Base-by-base conservation (phyloP, 2,888 invertebrate genomes). In the Bembecia ichneumoniformis region DNA sequence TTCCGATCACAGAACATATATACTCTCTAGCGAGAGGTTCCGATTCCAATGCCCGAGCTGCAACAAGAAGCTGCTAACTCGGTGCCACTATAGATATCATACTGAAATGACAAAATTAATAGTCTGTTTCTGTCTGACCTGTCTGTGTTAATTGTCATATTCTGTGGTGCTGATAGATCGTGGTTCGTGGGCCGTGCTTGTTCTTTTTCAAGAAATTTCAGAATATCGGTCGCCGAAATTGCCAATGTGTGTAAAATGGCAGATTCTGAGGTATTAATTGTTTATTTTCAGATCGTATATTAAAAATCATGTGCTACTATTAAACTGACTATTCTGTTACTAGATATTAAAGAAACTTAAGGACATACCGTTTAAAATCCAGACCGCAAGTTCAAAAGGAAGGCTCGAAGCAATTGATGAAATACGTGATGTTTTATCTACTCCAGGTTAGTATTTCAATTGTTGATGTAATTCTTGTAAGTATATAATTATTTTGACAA, bases 351-450 rank as follows among this genome's bases (percentile, higher is more conserved):
- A 89, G 79, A 91, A 89, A 67, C 82, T 94, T 60, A 92, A 92
- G 77, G 93, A 94, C 87, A 87, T 94, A 66, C 92, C 93, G 51
- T 89, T 90, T 73, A 90, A 89, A 79, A 89, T 93, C 65, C 93
- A 93, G 76, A 91, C 91, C 66, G 89, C 93, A 58, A 93, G 92
- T 80, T 83, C 91, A 70, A 92, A 90, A 69, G 92, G 91, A 68
- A 89, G 94, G 68, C 90, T 90, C 70, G 86, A 89, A 72, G 88
- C 92, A 65, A 83, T 93, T 56, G 78, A 90, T 63, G 90, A 91
- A 86, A 91, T 94, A 73, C 89, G 89, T 66, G 84, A 89, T 76
- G 91, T 94, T 73, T 87, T 95, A 72, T 87, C 90, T 67, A 91
- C 92, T 73, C 90, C 93, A 82, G 94, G 95, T 95, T 86, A 16